Conservation (phyloP, 2,113 vertebrate genomes). For the sheep (Ovis aries) region DNA sequence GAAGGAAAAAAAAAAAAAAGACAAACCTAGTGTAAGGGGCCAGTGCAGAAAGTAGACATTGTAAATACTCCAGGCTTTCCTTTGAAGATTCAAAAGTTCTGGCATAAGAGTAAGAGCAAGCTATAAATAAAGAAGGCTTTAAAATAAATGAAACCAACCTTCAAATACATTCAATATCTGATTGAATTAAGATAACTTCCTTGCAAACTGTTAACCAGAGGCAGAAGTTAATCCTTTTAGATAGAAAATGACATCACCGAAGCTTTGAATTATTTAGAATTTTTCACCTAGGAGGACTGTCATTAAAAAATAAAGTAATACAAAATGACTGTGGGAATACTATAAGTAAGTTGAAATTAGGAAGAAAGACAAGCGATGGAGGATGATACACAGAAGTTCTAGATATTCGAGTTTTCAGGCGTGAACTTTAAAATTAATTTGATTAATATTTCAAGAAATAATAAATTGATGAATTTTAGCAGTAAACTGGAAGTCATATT, state of each 20-base stretch:
- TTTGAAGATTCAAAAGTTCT: background rate
- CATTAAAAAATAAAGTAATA: background rate
- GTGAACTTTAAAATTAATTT: background rate
- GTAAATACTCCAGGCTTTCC: background rate
- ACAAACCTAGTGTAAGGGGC: background rate
- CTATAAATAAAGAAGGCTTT: background rate
- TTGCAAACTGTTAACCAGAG: background rate
- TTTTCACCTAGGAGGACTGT: background rate
- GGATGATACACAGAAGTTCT: background rate
- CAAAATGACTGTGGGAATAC: background rate
- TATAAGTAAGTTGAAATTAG: background rate
- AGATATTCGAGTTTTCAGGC: background rate
- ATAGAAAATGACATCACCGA: background rate
- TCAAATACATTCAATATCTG: background rate
- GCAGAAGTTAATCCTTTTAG: background rate
- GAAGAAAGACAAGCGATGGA: background rate
- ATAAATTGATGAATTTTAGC: background rate
- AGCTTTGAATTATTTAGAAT: background rate
- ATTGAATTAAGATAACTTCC: background rate
- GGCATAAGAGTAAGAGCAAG: background rate
- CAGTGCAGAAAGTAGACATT: background rate
- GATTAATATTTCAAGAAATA: background rate
- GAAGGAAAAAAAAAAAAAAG: background rate
- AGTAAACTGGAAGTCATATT: background rate
- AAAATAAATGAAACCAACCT: background rate